Base-by-base conservation (phyloP, 2,888 invertebrate genomes). In the Agrenia bidenticulata region DNA sequence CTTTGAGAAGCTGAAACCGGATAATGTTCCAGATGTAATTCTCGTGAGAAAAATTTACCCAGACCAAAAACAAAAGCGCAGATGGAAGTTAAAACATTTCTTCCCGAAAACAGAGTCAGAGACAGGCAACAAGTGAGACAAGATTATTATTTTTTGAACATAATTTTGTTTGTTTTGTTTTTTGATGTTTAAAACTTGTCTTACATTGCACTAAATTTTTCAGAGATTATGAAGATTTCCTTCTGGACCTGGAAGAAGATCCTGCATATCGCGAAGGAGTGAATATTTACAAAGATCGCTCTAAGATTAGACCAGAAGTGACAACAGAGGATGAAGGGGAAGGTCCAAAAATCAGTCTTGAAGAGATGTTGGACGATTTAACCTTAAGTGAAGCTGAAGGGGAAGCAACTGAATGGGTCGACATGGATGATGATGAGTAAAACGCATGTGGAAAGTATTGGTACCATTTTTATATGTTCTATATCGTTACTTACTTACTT, bases 191-290 rank as follows among this genome's bases (percentile, higher is more conserved):
- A 15, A 2, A 17, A 45, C 15, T 45, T n/a, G 45, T 45, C 15
- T 19, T 39, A 7, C 59, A n/a, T 57, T 57, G 27, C 13, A 49
- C 2, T 59, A 49, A 60, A 70, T 57, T 76, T 80, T 82, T 26
- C 80, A 93, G 92, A 77, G 96, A 97, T 77, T 97, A 92, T 81
- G 88, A 89, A 77, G 96, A 96, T 76, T 99, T 99, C 83, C 83
- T 98, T 81, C 94, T 98, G 77, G 99, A 99, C 79, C 82, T 99
- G 72, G 99, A 99, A 80, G 98, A 99, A 81, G 96, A 99, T 81
- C 88, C 88, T 2, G 86, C 87, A 15, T 85, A 92, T 78, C 85
- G 99, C 63, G 90, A 93, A 79, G 90, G 94, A 79, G 86, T 99
- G 57, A 97, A 97, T 79, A 96, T 99, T 71, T 99, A 93, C 82